Evolutionary conservation across 2,888 invertebrate genomes (phyloP), one percentile per base, ranked within the genome.

Genomic region (Trachelus iudaicus): DNA sequence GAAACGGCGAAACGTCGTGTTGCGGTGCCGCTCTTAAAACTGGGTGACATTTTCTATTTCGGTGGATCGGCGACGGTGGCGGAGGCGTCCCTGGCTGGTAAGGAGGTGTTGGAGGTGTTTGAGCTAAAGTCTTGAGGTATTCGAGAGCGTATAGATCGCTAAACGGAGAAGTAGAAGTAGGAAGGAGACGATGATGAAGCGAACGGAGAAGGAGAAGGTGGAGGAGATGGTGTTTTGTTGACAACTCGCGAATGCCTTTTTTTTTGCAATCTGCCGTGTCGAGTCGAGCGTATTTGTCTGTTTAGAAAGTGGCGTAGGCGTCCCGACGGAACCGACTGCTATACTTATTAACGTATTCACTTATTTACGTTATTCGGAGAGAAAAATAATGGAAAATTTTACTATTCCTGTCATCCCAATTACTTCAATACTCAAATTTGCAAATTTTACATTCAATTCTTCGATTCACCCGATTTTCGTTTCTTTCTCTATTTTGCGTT

Each of bases 11-110:
- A 71, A 71, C 71, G 31, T 73, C 34, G 75, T 80, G 73, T 79
- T 79, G 74, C 77, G 31, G 76, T 69, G 23, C 33, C 35, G 34
- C 75, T 75, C 73, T 78, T 71, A 77, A 79, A 84, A 82, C 80
- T 84, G 81, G 81, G 83, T 82, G 84, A 84, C 84, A 84, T 81
- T 80, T 81, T 82, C 83, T 84, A 84, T 84, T 84, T 84, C 79
- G 76, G 84, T 82, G 30, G 78, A 77, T 73, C 73, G 77, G 73
- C 40, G 40, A 56, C 40, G 15, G 40, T 56, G 23, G 40, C 1
- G 40, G 40, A 56, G 40, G 40, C 40, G 40, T 56, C 40, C 40
- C 40, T 56, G 40, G 40, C 40, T 56, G 40, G 40, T 56, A 56
- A 56, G 40, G 40, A 56, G 40, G 40, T 56, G 40, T 56, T 23